Percentiles rank a stretch among this genome's conserved stretches.
Conservation (phyloP, 2,113 vertebrate species). For the Sitta europaea region DNA sequence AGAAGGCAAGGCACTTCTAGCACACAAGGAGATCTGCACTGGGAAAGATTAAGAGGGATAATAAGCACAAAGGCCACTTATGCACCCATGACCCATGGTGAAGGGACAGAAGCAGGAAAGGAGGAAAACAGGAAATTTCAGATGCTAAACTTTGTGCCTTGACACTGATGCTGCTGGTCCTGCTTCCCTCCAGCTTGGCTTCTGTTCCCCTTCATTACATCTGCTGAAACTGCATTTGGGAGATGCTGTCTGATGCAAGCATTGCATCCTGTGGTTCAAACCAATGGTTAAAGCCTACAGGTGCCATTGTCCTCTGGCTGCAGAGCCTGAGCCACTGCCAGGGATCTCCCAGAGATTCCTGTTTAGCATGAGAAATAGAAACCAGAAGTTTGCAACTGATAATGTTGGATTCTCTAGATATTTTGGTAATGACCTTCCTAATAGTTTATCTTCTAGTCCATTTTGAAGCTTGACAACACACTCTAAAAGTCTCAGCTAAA, state of each 20-base stretch:
- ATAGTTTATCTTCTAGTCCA: not conserved
- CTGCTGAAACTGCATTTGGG: not conserved
- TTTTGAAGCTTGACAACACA: not conserved
- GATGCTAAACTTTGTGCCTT: not conserved
- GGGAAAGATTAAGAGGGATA: slow-evolving; percentile 2
- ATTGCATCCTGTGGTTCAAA: not conserved
- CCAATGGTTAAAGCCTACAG: not conserved
- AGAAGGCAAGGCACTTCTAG: not conserved
- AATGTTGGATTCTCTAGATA: not conserved
- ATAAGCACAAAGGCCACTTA: slow-evolving; percentile 27
- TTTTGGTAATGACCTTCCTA: not conserved
- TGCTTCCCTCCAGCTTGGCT: not conserved
- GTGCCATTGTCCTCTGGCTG: fast-evolving
- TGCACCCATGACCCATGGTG: not conserved
- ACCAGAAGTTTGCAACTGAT: not conserved
- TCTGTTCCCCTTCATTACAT: not conserved
- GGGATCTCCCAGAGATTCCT: not conserved
- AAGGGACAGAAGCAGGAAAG: not conserved
- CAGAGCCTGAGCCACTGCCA: fast-evolving
- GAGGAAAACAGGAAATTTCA: not conserved
- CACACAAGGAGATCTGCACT: not conserved
- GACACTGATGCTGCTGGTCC: not conserved
- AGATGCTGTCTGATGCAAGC: not conserved
- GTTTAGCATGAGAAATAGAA: not conserved
- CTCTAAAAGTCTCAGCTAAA: not conserved